Evolutionary conservation across 2,797 vertebrate genomes (phyloP), one percentile per base, ranked within the genome.

Genomic region (Schizothorax lantsangensis): DNA sequence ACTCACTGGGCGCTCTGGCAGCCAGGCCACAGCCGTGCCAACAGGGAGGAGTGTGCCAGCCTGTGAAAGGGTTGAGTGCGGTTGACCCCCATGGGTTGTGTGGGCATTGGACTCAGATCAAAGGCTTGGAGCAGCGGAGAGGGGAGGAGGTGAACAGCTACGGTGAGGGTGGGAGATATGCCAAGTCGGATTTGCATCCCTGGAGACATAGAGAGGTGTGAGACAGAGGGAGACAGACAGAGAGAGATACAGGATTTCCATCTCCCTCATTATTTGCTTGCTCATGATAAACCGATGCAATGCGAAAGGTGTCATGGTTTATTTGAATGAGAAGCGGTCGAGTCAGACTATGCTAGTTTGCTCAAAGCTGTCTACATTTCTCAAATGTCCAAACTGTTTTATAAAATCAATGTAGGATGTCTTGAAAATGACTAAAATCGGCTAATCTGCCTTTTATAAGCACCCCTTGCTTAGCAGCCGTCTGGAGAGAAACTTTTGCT

Each of bases 31-130:
- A 72, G 80, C 83, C 84, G 66, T 93, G 93, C 92, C 93, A 94
- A 90, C 85, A 90, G 82, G 86, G 83, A 80, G 73, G 62, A 75
- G 54, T 49, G 88, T 84, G 88, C 83, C 83, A 88, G 84, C 91
- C 91, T 91, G 72, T 85, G 93, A 91, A 90, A 91, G n/a, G 38
- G 86, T 90, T 93, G 91, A 92, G 91, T 91, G 90, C 89, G 89
- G 91, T 91, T 93, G 94, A 94, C 93, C 94, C 93, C 72, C 71
- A 81, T 87, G 88, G 93, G 91, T 91, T 91, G 88, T 90, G 89
- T 91, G 91, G 72, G 84, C 92, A 91, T 91, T 96, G 94, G 95
- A 94, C 84, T 45, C n/a, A 90, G 94, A 95, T 96, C 94, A 95
- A 94, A 95, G 92, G 87, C 90, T 62, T 54, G 72, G 75, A 38